These are phyloP conservation scores for Kryptolebias ocellatus DNA, from an alignment of 2,797 vertebrate species.

Conservation along the genomic window DNA sequence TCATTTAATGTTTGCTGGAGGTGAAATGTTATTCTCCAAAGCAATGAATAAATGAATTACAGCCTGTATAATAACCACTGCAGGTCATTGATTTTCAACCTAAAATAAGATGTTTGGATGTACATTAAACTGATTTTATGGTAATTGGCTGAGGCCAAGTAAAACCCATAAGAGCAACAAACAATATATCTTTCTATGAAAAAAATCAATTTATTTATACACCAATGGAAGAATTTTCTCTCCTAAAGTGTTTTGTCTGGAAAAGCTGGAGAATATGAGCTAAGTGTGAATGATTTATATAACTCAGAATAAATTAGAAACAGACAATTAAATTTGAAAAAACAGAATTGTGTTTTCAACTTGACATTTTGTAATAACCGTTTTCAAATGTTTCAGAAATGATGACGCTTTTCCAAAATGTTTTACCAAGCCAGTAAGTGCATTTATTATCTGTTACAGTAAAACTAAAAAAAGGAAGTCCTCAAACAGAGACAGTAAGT, in stretches of 20 bases:
- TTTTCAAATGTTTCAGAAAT: constrained; percentile 3
- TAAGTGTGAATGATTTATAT: no score
- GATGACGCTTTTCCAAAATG: not conserved
- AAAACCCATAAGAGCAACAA: constrained; percentile 22
- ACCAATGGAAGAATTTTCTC: not conserved
- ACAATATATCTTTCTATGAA: not conserved
- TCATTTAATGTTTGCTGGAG: constrained; percentile 28
- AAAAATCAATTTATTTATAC: not conserved
- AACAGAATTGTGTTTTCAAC: no score
- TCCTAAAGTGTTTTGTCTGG: not conserved
- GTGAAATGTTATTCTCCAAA: constrained; percentile 19
- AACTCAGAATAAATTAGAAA: no score
- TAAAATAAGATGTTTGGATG: constrained; percentile 18
- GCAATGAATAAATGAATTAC: constrained; percentile 49
- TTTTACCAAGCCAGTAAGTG: constrained; percentile 1
- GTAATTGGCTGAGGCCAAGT: constrained; percentile 19
- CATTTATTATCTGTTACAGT: constrained; percentile 43
- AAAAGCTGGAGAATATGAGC: not conserved
- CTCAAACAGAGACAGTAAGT: constrained; percentile 37
- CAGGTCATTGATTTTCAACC: constrained; percentile 31
- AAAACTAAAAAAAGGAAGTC: constrained; percentile 27
- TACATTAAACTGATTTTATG: constrained; percentile 27
- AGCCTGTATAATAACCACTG: constrained; percentile 33
- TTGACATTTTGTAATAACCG: not conserved
- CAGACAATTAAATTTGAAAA: no score